Conservation (phyloP, 2,797 vertebrate genomes). For the Cottoperca gobio region DNA sequence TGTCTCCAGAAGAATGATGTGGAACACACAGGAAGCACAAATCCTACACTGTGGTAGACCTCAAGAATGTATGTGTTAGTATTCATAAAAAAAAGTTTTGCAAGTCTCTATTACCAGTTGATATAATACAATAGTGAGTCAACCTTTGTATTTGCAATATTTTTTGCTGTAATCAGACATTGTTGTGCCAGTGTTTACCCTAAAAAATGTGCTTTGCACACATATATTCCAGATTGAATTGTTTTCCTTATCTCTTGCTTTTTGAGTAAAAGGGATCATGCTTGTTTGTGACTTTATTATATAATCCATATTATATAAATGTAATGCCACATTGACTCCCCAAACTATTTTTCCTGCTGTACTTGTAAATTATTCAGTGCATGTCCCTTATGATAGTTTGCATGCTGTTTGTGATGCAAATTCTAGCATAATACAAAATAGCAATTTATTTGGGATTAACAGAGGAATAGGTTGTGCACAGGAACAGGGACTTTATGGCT, state of each 20-base stretch:
- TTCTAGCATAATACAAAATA: neutral
- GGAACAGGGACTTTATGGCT: neutral
- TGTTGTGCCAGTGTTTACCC: neutral
- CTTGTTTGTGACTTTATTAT: constrained; percentile 18
- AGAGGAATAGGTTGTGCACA: neutral
- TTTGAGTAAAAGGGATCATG: neutral
- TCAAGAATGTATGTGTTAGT: constrained; percentile 44
- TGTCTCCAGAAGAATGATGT: constrained; percentile 72
- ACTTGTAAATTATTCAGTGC: neutral
- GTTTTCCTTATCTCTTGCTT: constrained; percentile 4
- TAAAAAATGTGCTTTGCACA: neutral
- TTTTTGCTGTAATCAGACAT: neutral
- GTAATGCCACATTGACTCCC: constrained; percentile 9
- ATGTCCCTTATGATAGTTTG: neutral
- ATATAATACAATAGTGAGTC: neutral
- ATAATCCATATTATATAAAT: neutral
- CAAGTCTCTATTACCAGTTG: neutral
- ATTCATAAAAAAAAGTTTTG: neutral
- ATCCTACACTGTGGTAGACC: constrained; percentile 53
- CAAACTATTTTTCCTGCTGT: neutral
- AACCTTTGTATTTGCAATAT: constrained; percentile 4
- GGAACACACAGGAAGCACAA: constrained; percentile 68
- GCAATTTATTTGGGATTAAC: neutral
- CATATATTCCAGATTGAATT: neutral
- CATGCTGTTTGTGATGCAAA: neutral